Conservation (phyloP, 2,888 invertebrate genomes). For the Perizoma affinitatum region DNA sequence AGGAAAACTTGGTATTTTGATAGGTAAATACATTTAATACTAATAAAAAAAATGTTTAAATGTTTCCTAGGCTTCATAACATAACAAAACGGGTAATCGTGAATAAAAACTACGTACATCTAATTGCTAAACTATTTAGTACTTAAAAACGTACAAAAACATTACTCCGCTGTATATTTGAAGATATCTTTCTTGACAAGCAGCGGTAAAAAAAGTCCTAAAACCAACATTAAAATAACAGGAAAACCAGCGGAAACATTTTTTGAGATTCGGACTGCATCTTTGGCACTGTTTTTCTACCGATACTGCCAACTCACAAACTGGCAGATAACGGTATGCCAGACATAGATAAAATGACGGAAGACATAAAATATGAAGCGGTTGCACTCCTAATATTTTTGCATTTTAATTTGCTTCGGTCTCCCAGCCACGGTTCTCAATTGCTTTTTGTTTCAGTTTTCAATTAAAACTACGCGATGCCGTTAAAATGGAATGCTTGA, state of each 20-base stretch:
- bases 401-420: conserved; percentile 56
- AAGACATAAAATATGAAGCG: conserved; percentile 46
- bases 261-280: conserved; percentile 32
- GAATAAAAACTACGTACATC: too few relatives aligned
- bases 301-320: conserved; percentile 48
- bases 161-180: too few relatives aligned
- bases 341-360: conserved; percentile 54
- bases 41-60: neutral
- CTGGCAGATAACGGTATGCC: conserved; percentile 53
- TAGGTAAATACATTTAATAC: neutral
- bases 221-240: conserved; percentile 12
- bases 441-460: conserved; percentile 48
- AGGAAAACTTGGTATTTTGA: conserved; percentile 11
- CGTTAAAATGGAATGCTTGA: conserved; percentile 33
- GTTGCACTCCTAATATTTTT: conserved; percentile 53
- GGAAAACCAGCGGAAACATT: conserved; percentile 17
- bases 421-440: conserved; percentile 37
- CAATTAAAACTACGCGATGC: conserved; percentile 42
- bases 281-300: conserved; percentile 44
- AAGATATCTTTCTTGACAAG: too few relatives aligned
- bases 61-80: neutral
- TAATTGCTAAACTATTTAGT: too few relatives aligned
- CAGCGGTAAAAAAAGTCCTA: too few relatives aligned
- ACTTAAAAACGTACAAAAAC: too few relatives aligned
- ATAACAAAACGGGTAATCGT: too few relatives aligned